A percentile compares a stretch with the other conserved stretches of the same genome.
Evolutionary conservation across 2,797 vertebrate genomes (phyloP).

Genomic region (Cyclura pinguis): DNA sequence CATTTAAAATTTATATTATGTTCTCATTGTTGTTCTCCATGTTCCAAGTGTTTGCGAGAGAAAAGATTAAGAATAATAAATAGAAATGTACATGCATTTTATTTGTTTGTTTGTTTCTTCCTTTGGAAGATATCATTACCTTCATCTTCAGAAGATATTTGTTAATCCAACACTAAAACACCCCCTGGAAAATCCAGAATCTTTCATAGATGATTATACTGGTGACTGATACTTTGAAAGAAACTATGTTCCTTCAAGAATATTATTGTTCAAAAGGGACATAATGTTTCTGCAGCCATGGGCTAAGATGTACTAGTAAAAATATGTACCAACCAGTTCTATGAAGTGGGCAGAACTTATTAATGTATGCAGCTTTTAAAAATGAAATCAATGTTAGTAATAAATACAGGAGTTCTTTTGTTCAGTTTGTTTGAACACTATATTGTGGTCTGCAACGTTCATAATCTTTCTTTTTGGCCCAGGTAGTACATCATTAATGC

Average conservation of each 20-base stretch:
- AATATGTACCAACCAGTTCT: neutral
- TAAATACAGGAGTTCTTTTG: slow-evolving; percentile 12
- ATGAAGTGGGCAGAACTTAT: neutral
- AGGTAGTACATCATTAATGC: slow-evolving; percentile 3
- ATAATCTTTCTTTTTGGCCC: slow-evolving; percentile 26
- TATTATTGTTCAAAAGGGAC: slow-evolving; percentile 35
- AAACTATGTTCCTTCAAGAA: slow-evolving; percentile 28
- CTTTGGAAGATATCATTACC: neutral
- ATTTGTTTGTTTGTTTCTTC: no score
- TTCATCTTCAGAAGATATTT: neutral
- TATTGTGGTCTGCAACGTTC: slow-evolving; percentile 29
- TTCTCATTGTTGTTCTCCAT: neutral
- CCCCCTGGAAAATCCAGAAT: neutral
- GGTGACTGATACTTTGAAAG: neutral
- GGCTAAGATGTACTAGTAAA: neutral
- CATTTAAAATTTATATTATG: neutral
- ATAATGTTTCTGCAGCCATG: slow-evolving; percentile 17
- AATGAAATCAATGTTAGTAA: slow-evolving; percentile 15
- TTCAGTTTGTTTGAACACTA: slow-evolving; percentile 37
- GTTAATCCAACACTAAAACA: neutral
- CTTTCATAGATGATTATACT: slow-evolving; percentile 32
- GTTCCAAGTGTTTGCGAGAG: neutral
- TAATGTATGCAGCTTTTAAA: slow-evolving; percentile 32
- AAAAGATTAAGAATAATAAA: neutral
- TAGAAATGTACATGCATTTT: neutral